Percentiles rank a stretch among this genome's conserved stretches.
These are phyloP conservation scores for Champsocephalus esox DNA, from an alignment of 2,797 vertebrate species.

Conservation along the genomic window DNA sequence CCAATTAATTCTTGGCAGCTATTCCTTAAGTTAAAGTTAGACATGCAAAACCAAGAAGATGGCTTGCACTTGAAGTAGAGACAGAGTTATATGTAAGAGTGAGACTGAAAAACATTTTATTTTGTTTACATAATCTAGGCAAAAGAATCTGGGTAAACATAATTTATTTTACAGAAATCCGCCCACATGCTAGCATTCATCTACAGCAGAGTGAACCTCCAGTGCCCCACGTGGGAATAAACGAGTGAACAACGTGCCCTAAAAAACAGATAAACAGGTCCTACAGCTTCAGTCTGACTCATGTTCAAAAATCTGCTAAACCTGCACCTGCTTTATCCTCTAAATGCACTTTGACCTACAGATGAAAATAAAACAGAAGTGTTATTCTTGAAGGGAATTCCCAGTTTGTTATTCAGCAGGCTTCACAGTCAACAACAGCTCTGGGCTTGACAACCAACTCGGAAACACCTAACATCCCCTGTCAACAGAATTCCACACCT, in stretches of 20 bases:
- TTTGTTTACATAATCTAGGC: not conserved
- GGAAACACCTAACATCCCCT: conserved; percentile 16
- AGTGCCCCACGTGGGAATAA: not conserved
- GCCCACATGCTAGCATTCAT: not conserved
- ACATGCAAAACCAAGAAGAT: not conserved
- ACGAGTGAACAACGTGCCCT: conserved; percentile 1
- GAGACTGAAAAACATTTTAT: conserved; percentile 3
- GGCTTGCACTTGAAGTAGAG: conserved; percentile 27
- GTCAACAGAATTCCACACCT: conserved; percentile 28
- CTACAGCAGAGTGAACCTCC: not conserved
- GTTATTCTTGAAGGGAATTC: not conserved
- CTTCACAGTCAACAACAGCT: conserved; percentile 33
- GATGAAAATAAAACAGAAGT: not conserved
- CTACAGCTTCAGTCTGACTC: not conserved
- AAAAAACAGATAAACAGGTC: not conserved
- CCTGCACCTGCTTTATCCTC: not conserved
- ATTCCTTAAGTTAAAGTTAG: conserved; percentile 18
- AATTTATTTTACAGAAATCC: not conserved
- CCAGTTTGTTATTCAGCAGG: conserved; percentile 2
- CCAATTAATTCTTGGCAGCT: conserved; percentile 40
- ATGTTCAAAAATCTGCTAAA: not conserved
- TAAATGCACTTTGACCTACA: not conserved
- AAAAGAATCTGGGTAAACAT: not conserved
- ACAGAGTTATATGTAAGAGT: not conserved
- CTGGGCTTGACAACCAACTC: conserved; percentile 34